Evolutionary conservation across 1,140 invertebrate species (phyloP).

Genomic region (Diploscapter pachys): DNA sequence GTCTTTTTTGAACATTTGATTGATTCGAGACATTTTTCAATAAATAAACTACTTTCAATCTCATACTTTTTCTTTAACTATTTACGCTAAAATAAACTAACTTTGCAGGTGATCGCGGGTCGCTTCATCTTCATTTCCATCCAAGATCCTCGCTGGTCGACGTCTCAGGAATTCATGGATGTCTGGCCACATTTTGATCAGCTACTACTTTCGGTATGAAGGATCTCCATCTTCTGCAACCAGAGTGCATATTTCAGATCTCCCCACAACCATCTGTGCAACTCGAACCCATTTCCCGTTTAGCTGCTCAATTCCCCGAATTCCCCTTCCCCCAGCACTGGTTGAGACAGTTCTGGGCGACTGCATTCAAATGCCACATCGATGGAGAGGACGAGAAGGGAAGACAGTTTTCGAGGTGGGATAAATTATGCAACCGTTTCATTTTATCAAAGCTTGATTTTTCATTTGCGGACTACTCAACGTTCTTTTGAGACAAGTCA

Average conservation of each 20-base stretch:
- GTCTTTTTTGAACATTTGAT: not conserved
- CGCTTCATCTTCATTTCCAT: constrained; percentile 43
- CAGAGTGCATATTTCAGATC: not conserved
- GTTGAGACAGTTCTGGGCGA: constrained; percentile 48
- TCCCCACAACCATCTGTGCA: not conserved
- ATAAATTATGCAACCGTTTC: no score
- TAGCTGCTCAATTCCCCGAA: constrained; percentile 19
- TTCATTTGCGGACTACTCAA: no score
- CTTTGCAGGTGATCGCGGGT: constrained; percentile 41
- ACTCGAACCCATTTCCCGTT: not conserved
- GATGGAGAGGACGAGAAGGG: constrained; percentile 37
- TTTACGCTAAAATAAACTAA: not conserved
- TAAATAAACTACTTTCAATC: no score
- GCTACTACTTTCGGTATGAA: constrained; percentile 39
- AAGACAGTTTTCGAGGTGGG: constrained; percentile 45
- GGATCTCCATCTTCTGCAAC: not conserved
- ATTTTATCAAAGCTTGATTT: not conserved
- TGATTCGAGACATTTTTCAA: not conserved
- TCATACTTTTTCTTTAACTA: not conserved
- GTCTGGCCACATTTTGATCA: constrained; percentile 49
- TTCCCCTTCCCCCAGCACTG: constrained; percentile 44
- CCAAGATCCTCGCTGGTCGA: constrained; percentile 43
- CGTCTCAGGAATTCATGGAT: constrained; percentile 41
- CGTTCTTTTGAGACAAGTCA: no score
- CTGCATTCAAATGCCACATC: constrained; percentile 49